These are phyloP conservation scores for Pogonus chalceus DNA, from an alignment of 1,140 invertebrate species.

Conservation along the genomic window DNA sequence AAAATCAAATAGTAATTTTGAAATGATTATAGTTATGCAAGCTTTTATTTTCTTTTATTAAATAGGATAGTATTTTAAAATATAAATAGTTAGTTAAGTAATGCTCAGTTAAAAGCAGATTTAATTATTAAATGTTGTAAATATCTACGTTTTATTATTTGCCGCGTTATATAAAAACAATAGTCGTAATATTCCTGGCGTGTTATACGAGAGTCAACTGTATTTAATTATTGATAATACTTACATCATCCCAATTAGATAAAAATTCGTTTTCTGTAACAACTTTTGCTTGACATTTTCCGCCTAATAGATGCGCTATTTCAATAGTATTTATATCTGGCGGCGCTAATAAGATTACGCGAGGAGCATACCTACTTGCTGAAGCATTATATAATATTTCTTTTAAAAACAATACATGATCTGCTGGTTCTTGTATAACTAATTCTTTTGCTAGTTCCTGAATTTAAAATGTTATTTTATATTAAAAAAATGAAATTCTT, in stretches of 20 bases:
- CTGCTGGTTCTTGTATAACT: slow-evolving; percentile 38
- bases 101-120: no score
- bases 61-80: no score
- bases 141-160: background rate
- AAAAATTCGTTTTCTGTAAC: background rate
- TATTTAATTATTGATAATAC: no score
- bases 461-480: slow-evolving; percentile 4
- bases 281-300: slow-evolving; percentile 14
- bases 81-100: no score
- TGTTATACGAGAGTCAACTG: no score
- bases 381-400: slow-evolving; percentile 35
- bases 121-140: no score
- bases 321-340: slow-evolving; percentile 29
- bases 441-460: slow-evolving; percentile 38
- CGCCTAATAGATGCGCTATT: slow-evolving; percentile 22
- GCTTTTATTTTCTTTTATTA: no score
- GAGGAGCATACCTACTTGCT: slow-evolving; percentile 32
- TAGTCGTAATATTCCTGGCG: no score
- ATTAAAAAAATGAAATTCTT: slow-evolving; percentile 5
- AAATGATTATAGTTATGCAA: no score
- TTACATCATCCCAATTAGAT: no score
- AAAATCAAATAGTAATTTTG: no score
- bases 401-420: slow-evolving; percentile 40
- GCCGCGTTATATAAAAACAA: background rate
- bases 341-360: slow-evolving; percentile 37